These are phyloP conservation scores for Nothocercus julius DNA, from an alignment of 2,113 vertebrate species.

Conservation along the genomic window DNA sequence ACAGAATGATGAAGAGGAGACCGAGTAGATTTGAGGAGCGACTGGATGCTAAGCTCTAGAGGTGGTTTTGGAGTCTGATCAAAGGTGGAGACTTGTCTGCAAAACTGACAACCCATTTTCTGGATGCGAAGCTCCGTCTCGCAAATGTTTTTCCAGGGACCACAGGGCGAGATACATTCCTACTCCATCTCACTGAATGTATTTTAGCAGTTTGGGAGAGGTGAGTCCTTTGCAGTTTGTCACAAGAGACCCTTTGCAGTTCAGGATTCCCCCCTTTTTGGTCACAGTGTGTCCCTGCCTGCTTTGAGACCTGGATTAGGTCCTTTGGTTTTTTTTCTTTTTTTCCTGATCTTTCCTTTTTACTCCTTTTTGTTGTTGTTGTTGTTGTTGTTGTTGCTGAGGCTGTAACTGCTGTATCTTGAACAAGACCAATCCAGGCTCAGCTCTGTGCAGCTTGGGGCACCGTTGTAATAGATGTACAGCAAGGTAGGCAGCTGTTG, in stretches of 20 bases:
- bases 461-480: not conserved
- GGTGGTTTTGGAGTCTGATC: too few species aligned
- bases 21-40: not conserved
- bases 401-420: not conserved
- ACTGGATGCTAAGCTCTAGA: not conserved
- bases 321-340: not conserved
- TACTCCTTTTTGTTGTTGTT: fast-evolving
- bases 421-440: not conserved
- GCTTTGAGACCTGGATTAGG: not conserved
- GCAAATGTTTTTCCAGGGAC: not conserved
- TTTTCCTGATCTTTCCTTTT: not conserved
- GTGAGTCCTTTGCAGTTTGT: not conserved
- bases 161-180: not conserved
- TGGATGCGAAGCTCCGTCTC: not conserved
- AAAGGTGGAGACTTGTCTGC: not conserved
- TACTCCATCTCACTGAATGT: not conserved
- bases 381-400: not conserved
- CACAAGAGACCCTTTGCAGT: not conserved
- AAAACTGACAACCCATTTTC: not conserved
- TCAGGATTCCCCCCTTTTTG: too few species aligned
- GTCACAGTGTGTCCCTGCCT: fast-evolving
- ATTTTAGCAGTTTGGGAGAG: not conserved
- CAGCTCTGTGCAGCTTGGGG: fast-evolving
- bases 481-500: not conserved
- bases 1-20: not conserved